Conservation (phyloP, 1,140 invertebrate genomes). For the Drosophila nigromelanica region DNA sequence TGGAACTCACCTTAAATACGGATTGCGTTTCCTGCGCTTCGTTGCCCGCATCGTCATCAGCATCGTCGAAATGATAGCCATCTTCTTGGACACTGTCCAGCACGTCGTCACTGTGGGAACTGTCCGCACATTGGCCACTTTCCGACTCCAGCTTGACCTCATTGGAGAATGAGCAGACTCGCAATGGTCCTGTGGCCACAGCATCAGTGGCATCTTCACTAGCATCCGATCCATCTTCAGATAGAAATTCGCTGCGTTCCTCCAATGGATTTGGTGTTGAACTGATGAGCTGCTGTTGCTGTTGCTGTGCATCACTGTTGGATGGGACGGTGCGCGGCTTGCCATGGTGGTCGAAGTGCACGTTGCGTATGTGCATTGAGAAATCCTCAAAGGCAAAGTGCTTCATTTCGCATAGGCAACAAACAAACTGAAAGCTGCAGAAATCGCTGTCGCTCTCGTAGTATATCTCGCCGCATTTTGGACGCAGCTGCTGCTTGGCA, state of each 20-base stretch:
- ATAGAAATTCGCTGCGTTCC: neutral
- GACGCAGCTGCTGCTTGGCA: slow-evolving; percentile 47
- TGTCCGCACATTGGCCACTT: neutral
- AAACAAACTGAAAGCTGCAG: slow-evolving; percentile 59
- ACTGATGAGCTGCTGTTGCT: neutral
- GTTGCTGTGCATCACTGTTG: neutral
- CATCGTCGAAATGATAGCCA: slow-evolving; percentile 7
- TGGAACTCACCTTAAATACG: slow-evolving; percentile 55
- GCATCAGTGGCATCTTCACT: slow-evolving; percentile 5
- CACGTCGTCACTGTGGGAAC: slow-evolving; percentile 12
- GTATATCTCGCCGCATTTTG: slow-evolving; percentile 71
- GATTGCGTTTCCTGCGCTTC: slow-evolving; percentile 31
- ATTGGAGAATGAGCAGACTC: slow-evolving; percentile 7
- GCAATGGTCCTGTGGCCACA: neutral
- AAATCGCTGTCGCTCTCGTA: slow-evolving; percentile 55
- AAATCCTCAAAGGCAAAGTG: slow-evolving; percentile 70
- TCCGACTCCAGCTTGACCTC: neutral
- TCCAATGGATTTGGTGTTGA: neutral
- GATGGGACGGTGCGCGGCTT: slow-evolving; percentile 24
- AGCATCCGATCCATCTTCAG: slow-evolving; percentile 8
- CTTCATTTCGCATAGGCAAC: slow-evolving; percentile 68
- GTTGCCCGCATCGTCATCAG: slow-evolving; percentile 7
- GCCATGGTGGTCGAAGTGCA: slow-evolving; percentile 55
- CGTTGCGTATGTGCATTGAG: slow-evolving; percentile 62
- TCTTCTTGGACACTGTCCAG: neutral